Evolutionary conservation across 1,140 invertebrate genomes (phyloP), one percentile per base, ranked within the genome.

Genomic region (Neodiprion pinetum): DNA sequence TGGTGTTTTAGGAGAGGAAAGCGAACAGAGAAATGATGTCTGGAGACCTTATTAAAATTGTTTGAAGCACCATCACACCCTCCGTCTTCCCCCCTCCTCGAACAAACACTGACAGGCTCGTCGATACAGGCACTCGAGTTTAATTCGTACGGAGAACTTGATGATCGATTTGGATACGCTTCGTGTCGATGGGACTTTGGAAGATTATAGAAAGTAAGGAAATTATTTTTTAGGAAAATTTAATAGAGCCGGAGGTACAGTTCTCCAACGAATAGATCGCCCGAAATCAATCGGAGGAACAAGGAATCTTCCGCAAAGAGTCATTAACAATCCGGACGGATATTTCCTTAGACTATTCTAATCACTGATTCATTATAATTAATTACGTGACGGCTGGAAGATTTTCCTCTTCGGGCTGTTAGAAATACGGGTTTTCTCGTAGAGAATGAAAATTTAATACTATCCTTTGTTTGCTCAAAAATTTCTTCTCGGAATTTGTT

Each of bases 21-120:
- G 80, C 70, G 87, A 89, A 67, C 88, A 89, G 65, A 82, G 88
- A 67, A 88, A 88, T 71, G 88, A 88, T 11, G 88, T 89, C 2
- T 89, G 88, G 88, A 83, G 88, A 75, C 88, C 88, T 7, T 88
- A 88, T 28, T 88, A 61, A 12, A 14, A 61, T 12, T 61, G 28
- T 61, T 61, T 61, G 11, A 61, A 14, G 11, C 11, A 61, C 11
- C n/a, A 14, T 61, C 53, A 61, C 53, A 61, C n/a, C 5, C n/a
- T 17, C n/a, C 53, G 53, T 40, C 28, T 40, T 40, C 28, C 28
- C 28, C 28, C 28, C 28, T 40, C 28, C 28, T 40, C 28, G 28
- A 40, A 40, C 28, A 40, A 40, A 40, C 28, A 40, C 28, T 40
- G 28, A 40, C 28, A 40, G 28, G 28, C 28, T 40, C 28, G 28